Conservation (phyloP, 2,888 invertebrate species). For the Dilophus febrilis region DNA sequence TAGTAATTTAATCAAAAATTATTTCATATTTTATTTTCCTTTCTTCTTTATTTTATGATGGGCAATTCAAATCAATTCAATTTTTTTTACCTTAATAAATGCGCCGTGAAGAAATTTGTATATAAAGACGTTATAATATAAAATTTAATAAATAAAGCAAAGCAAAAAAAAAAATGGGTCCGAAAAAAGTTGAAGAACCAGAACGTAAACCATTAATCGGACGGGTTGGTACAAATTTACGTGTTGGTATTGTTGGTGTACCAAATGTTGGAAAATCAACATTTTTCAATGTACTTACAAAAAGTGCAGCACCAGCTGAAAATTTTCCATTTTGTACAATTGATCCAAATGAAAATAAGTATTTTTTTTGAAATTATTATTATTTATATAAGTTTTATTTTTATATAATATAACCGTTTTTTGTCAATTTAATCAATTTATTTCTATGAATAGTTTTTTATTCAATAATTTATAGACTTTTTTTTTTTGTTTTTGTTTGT, state of each 20-base stretch:
- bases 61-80: too few relatives aligned
- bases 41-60: too few relatives aligned
- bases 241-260: slow-evolving; percentile 89
- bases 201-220: slow-evolving; percentile 85
- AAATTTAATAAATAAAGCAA: too few relatives aligned
- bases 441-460: not conserved
- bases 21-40: too few relatives aligned
- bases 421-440: slow-evolving; percentile 19
- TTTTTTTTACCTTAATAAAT: too few relatives aligned
- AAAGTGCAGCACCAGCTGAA: slow-evolving; percentile 93
- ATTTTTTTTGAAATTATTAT: slow-evolving; percentile 23
- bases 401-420: too few relatives aligned
- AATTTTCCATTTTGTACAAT: slow-evolving; percentile 99
- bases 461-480: not conserved
- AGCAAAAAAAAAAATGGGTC: slow-evolving; percentile 46
- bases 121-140: too few relatives aligned
- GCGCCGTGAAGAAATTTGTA: too few relatives aligned
- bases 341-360: slow-evolving; percentile 99
- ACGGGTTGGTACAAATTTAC: slow-evolving; percentile 86
- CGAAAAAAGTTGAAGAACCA: slow-evolving; percentile 79
- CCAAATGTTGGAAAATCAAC: slow-evolving; percentile 99
- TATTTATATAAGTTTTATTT: too few relatives aligned
- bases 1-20: too few relatives aligned
- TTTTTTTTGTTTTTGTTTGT: not conserved
- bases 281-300: slow-evolving; percentile 97